A percentile compares a stretch with the other conserved stretches of the same genome.
Conservation (phyloP, 2,888 invertebrate genomes). For the Cheilosia variabilis region DNA sequence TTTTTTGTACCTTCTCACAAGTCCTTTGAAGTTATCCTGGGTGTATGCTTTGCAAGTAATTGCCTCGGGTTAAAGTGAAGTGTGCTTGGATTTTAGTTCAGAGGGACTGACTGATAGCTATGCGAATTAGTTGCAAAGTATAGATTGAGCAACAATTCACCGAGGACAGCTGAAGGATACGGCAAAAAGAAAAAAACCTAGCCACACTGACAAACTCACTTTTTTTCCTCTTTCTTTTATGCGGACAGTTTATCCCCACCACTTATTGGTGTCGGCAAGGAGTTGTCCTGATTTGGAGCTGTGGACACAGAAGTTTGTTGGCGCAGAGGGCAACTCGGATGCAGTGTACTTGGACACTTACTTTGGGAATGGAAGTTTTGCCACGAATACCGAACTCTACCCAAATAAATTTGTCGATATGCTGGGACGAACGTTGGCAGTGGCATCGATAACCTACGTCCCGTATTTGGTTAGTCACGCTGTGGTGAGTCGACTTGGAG, state of each 20-base stretch:
- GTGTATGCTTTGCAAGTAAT: slow-evolving; percentile 64
- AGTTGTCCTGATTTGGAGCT: slow-evolving; percentile 79
- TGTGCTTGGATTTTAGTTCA: slow-evolving; percentile 30
- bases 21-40: slow-evolving; percentile 42
- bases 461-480: slow-evolving; percentile 82
- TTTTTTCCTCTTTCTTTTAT: slow-evolving; percentile 18
- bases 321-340: slow-evolving; percentile 80
- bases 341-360: slow-evolving; percentile 81
- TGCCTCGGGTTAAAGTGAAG: slow-evolving; percentile 62
- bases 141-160: slow-evolving; percentile 53
- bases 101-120: slow-evolving; percentile 57
- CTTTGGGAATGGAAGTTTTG: slow-evolving; percentile 80
- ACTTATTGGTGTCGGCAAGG: slow-evolving; percentile 80
- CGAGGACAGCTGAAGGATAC: slow-evolving; percentile 2
- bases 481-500: slow-evolving; percentile 80
- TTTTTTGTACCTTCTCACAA: slow-evolving; percentile 5
- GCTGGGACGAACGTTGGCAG: slow-evolving; percentile 79
- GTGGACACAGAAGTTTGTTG: slow-evolving; percentile 83
- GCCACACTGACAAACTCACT: slow-evolving; percentile 77
- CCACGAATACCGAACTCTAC: slow-evolving; percentile 80
- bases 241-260: slow-evolving; percentile 81
- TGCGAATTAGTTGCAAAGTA: slow-evolving; percentile 56
- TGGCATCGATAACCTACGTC: slow-evolving; percentile 82
- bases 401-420: slow-evolving; percentile 82
- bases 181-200: slow-evolving; percentile 21